Percentiles rank a stretch among this genome's conserved stretches.
Conservation (phyloP, 1,140 invertebrate genomes). For the Hermetia illucens region DNA sequence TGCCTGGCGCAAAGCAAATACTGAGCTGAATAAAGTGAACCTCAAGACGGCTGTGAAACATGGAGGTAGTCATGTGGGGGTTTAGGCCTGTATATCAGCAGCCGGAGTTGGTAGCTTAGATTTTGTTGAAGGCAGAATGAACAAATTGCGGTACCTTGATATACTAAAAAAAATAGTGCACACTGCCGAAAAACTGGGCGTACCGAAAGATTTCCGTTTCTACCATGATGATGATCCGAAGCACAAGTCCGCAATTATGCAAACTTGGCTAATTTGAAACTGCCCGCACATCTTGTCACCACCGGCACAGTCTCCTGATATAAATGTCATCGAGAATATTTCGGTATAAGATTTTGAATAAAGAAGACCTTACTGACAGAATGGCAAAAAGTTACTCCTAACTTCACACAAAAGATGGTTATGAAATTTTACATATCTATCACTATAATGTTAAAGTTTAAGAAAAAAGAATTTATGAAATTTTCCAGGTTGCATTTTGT, state of each 20-base stretch:
- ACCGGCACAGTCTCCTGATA: constrained; percentile 4
- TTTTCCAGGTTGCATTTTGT: too few relatives aligned
- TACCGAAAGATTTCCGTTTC: constrained; percentile 2
- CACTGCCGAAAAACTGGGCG: constrained; percentile 4
- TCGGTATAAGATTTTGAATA: constrained; percentile 3
- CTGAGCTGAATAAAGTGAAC: constrained; percentile 3
- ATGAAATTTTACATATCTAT: too few relatives aligned
- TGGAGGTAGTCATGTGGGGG: too few relatives aligned
- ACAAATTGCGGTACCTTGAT: constrained; percentile 4
- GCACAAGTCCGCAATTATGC: constrained; percentile 3
- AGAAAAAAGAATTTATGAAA: too few relatives aligned
- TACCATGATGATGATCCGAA: constrained; percentile 8
- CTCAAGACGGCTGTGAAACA: constrained; percentile 5
- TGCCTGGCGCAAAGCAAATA: constrained; percentile 5
- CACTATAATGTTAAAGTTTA: too few relatives aligned
- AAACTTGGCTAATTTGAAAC: constrained; percentile 6
- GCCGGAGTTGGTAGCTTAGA: constrained; percentile 2
- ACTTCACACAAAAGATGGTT: constrained; percentile 5
- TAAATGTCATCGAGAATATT: constrained; percentile 6
- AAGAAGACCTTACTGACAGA: constrained; percentile 1
- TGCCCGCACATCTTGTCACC: constrained; percentile 4
- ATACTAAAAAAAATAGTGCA: constrained; percentile 2
- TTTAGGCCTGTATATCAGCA: constrained; percentile 7
- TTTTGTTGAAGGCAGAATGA: constrained; percentile 6
- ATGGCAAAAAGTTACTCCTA: constrained; percentile 1